phyloP scores from a whole-genome alignment of 1,140 invertebrate genomes.

The Lanistes nyassanus region DNA sequence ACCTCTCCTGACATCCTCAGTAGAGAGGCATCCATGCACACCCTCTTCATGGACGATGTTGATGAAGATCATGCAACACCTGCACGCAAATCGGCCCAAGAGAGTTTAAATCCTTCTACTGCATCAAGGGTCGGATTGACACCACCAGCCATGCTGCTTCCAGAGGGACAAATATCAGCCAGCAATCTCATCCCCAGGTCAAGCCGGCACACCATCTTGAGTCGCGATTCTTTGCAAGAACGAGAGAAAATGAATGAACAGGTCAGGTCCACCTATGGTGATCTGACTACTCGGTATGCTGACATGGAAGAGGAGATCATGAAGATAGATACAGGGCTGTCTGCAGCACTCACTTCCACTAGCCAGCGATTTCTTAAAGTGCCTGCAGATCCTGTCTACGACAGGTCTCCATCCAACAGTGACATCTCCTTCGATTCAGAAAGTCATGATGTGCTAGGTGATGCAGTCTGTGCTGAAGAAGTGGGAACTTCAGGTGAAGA shows the following conservation, averaged over 20 bases:
- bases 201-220: conserved; percentile 36
- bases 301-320: conserved; percentile 45
- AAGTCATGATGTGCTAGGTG: no score
- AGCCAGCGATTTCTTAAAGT: no score
- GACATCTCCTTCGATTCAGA: no score
- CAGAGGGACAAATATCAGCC: background rate
- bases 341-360: background rate
- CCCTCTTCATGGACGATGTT: conserved; percentile 21
- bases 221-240: conserved; percentile 49
- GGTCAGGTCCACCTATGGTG: conserved; percentile 43
- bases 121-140: background rate
- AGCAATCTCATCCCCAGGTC: conserved; percentile 14
- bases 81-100: background rate
- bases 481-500: no score
- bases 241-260: conserved; percentile 49
- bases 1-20: conserved; percentile 13
- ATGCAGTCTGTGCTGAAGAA: no score
- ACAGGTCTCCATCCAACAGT: no score
- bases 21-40: conserved; percentile 8
- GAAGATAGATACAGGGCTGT: conserved; percentile 41
- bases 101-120: conserved; percentile 18
- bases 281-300: conserved; percentile 47
- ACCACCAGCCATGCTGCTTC: conserved; percentile 3
- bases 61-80: conserved; percentile 19
- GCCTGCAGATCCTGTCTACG: no score